Conservation (phyloP, 2,113 vertebrate species). For the Erythrocebus patas region DNA sequence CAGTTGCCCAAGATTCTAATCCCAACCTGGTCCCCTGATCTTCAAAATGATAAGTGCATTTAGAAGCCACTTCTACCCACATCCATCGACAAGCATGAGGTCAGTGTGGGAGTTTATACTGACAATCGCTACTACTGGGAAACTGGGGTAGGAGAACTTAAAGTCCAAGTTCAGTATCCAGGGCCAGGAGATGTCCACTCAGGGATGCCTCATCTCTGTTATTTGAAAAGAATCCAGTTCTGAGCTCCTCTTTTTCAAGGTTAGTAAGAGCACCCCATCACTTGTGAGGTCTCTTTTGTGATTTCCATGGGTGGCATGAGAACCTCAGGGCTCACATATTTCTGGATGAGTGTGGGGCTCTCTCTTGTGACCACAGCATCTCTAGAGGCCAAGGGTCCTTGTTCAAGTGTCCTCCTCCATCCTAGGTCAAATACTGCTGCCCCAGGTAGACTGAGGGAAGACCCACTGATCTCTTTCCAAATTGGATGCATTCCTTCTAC, state of each 20-base stretch:
- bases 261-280: not conserved
- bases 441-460: not conserved
- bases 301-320: not conserved
- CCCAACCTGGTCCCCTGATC: not conserved
- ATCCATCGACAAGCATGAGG: not conserved
- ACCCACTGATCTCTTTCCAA: not conserved
- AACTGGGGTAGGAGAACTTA: not conserved
- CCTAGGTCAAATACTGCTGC: not conserved
- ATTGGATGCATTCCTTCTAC: fast-evolving
- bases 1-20: not conserved
- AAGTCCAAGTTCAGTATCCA: not conserved
- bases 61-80: not conserved
- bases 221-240: not conserved
- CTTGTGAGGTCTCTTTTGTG: not conserved
- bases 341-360: too few species aligned
- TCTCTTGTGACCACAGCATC: not conserved
- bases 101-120: not conserved
- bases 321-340: not conserved
- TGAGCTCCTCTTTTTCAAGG: too few species aligned
- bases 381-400: not conserved
- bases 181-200: too few species aligned
- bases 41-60: not conserved
- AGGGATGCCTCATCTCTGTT: fast-evolving
- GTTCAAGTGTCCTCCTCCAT: not conserved
- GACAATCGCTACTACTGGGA: not conserved